Evolutionary conservation across 2,113 vertebrate species (phyloP).

Genomic region (Anolis sagrei): DNA sequence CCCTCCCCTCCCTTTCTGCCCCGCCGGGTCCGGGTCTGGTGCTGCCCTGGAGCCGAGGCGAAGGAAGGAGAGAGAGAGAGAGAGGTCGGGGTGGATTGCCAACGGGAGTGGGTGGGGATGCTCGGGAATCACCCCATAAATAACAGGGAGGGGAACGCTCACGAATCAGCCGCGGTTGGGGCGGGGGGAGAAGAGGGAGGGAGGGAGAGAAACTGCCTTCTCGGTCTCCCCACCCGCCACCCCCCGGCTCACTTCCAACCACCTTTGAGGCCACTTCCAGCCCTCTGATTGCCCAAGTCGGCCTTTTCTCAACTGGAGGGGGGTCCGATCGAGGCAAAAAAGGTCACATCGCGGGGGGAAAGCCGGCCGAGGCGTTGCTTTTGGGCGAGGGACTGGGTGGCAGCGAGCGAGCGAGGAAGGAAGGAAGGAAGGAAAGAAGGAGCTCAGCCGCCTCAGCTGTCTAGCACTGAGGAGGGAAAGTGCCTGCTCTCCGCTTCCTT

Average conservation of each 20-base stretch:
- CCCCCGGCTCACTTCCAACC: constrained; percentile 70
- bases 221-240: constrained; percentile 57
- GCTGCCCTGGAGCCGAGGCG: not conserved
- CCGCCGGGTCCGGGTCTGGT: not conserved
- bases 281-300: constrained; percentile 41
- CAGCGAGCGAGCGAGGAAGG: constrained; percentile 52
- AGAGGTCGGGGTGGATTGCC: constrained; percentile 49
- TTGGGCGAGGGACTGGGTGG: constrained; percentile 66
- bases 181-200: constrained; percentile 57
- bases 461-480: constrained; percentile 56
- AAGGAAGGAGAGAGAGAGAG: not conserved
- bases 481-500: constrained; percentile 62
- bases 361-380: constrained; percentile 65
- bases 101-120: constrained; percentile 68
- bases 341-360: constrained; percentile 58
- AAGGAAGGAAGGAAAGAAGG: too few species aligned
- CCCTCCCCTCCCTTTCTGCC: not conserved
- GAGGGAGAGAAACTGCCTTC: too few species aligned
- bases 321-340: constrained; percentile 61
- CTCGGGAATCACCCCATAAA: constrained; percentile 72
- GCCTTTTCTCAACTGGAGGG: constrained; percentile 67
- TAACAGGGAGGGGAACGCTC: constrained; percentile 68
- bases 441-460: constrained; percentile 66
- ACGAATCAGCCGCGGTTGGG: constrained; percentile 55
- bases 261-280: constrained; percentile 68